These are phyloP conservation scores for Orthonyx spaldingii DNA, from an alignment of 2,113 vertebrate species.

Conservation along the genomic window DNA sequence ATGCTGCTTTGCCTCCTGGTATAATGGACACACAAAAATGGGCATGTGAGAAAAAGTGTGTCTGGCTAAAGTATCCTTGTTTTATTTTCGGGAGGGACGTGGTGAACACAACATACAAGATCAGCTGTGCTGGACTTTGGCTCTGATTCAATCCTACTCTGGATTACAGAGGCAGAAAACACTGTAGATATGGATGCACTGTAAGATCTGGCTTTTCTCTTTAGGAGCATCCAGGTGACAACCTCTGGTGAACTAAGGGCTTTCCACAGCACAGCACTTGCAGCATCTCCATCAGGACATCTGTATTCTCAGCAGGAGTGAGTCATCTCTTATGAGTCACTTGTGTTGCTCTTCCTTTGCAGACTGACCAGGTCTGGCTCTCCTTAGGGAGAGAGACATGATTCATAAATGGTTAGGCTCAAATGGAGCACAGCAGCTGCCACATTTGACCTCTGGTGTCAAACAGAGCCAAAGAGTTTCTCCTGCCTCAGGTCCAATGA, in stretches of 20 bases:
- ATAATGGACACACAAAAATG: neutral
- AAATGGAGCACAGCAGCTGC: neutral
- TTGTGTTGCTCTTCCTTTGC: neutral
- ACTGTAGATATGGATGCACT: neutral
- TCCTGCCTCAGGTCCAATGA: neutral
- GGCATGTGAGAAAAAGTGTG: neutral
- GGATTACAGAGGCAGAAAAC: neutral
- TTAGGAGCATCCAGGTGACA: neutral
- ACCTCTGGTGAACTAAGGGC: neutral
- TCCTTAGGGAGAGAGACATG: neutral
- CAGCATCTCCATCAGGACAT: neutral
- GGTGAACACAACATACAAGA: neutral
- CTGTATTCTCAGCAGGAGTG: neutral
- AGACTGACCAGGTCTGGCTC: neutral
- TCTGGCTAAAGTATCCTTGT: neutral
- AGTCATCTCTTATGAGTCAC: neutral
- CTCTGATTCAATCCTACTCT: neutral
- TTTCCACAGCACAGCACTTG: neutral
- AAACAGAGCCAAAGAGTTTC: neutral
- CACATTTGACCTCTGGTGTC: neutral
- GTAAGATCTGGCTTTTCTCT: neutral
- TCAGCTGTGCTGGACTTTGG: neutral
- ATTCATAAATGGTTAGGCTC: neutral
- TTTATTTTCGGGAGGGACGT: neutral
- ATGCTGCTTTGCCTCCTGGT: neutral